Evolutionary conservation across 2,113 vertebrate genomes (phyloP).

Genomic region (Psilopogon haemacephalus): DNA sequence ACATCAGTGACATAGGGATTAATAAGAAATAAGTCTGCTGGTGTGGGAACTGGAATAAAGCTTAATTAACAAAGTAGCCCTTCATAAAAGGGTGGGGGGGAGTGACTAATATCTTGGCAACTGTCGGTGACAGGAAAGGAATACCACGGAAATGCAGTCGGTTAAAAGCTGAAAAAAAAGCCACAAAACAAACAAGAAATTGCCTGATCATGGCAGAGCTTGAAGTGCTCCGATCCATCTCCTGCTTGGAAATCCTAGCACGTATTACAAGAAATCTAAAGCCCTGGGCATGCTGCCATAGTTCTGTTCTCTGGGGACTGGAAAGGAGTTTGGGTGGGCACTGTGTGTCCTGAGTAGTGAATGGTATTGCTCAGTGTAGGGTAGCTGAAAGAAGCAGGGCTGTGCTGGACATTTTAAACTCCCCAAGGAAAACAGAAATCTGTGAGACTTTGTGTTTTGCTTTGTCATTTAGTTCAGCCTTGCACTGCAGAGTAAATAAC

Average conservation of each 20-base stretch:
- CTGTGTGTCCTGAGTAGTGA: not conserved
- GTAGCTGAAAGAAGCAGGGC: not conserved
- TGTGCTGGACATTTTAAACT: not conserved
- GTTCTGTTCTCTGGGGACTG: not conserved
- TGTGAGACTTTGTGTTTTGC: not conserved
- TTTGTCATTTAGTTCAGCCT: not conserved
- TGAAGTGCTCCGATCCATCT: not conserved
- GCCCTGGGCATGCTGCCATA: constrained; percentile 18
- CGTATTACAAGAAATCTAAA: not conserved
- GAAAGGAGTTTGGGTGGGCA: constrained; percentile 3
- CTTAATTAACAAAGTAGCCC: constrained; percentile 40
- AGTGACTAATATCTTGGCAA: constrained; percentile 10
- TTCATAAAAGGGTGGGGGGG: not conserved
- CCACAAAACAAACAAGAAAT: constrained; percentile 37
- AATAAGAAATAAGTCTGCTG: not conserved
- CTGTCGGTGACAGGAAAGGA: constrained; percentile 24
- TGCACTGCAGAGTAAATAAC: not conserved
- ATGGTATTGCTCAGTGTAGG: not conserved
- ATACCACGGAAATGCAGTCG: not conserved
- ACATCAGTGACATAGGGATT: not conserved
- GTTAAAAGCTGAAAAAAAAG: not conserved
- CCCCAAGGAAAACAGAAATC: not conserved
- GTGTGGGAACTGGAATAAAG: constrained; percentile 33
- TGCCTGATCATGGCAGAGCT: not conserved
- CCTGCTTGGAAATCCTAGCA: constrained; percentile 19